Base-by-base conservation (phyloP, 2,888 invertebrate genomes). In the Cacoxenus indagator region DNA sequence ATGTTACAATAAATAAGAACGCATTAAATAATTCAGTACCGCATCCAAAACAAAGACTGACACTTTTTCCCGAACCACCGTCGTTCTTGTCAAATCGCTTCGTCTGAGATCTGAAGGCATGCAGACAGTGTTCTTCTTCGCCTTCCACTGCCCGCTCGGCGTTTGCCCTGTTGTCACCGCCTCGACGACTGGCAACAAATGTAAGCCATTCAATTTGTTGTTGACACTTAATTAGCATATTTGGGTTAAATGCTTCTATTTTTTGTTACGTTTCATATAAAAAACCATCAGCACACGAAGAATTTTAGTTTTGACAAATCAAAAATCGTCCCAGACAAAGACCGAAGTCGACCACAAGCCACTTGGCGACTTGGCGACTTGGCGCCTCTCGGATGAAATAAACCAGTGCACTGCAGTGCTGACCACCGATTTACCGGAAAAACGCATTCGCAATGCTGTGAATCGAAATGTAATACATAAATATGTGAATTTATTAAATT, bases 181-280 rank as follows among this genome's bases (percentile, higher is more conserved):
- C 54, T 27, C 29, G 61, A 17, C 61, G 61, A 43, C 46, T 19
- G 29, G 46, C 74, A 73, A 75, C 74, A 75, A 74, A 85, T 85
- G 85, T 77, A 84, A 84, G 78, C 82, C 85, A 86, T 85, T 86
- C 84, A 78, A 82, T 85, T 84, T 84, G 83, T 84, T 81, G 85
- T 81, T 86, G 84, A 86, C 84, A 85, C 84, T 85, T 84, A 85
- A 85, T 85, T 85, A 86, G 86, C 76, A 83, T 67, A 86, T 77
- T 78, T 84, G 76, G 84, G 84, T 85, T 86, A 85, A 85, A 85
- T 80, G 80, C 81, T 80, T 83, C 80, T 80, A 80, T 37, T 43
- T 67, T 67, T 67, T 62, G 14, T 19, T 24, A 9, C 14, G 45
- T 45, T 62, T 62, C n/a, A 27, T 8, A 27, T 55, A 9, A 26